Evolutionary conservation across 1,140 invertebrate species (phyloP), one percentile per base, ranked within the genome.

Genomic region (Drosophila willistoni): DNA sequence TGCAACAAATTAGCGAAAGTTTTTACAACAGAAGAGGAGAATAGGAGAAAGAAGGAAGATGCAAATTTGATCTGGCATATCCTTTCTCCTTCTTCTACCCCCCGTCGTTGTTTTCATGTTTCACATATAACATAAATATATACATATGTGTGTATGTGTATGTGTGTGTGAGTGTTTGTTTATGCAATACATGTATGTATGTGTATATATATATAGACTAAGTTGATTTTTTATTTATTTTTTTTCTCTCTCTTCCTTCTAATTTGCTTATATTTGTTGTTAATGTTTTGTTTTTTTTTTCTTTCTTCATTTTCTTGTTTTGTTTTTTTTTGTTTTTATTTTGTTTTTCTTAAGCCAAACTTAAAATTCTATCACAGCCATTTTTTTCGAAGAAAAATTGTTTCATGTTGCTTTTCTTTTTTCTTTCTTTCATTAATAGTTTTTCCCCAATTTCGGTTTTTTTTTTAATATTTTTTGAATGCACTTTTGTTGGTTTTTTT

Each of bases 301-400:
- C 51, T 64, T 73, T 66, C 51, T 55, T 68, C 55, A 36, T 75
- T 60, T 25, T 70, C 57, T 60, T 36, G 29, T 70, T 68, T 76
- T 61, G 22, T 61, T n/a, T 59, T 68, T 51, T 76, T n/a, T n/a
- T n/a, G n/a, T n/a, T n/a, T n/a, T n/a, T n/a, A n/a, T 1, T 42
- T 57, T 10, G 39, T 29, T 56, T 57, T 64, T 33, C 14, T 42
- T 69, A 64, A 59, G 34, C 42, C 33, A 60, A 76, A 75, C 83
- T 86, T 86, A 86, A 83, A 79, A 83, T 78, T 87, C 80, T 87
- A 87, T 87, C 83, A 87, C 83, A 87, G 83, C 83, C 83, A 69
- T 79, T 79, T 78, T 79, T 79, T 87, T 73, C 71, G 54, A 74
- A 80, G 65, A 80, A 87, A 79, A 78, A 73, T 68, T 65, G 42